Percentiles rank a stretch among this genome's conserved stretches.
Evolutionary conservation across 2,113 vertebrate genomes (phyloP).

Genomic region (Silurus asotus): DNA sequence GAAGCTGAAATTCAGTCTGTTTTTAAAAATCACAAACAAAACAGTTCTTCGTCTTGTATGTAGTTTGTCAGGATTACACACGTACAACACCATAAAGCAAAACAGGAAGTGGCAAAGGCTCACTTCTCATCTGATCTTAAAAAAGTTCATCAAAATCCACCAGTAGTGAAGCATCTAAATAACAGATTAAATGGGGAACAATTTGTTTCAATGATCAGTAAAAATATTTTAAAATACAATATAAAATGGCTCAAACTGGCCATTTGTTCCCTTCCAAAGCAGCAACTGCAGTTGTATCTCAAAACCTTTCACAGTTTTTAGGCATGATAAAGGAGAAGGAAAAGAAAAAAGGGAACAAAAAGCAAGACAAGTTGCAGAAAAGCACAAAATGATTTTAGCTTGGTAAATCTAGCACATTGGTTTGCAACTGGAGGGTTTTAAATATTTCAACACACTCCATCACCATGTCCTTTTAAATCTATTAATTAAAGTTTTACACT

Average conservation of each 20-base stretch:
- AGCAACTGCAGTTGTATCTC: neutral
- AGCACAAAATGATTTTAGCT: neutral
- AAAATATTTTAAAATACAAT: neutral
- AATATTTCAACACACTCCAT: neutral
- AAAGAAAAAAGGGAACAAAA: conserved; percentile 19
- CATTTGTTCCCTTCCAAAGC: neutral
- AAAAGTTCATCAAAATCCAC: neutral
- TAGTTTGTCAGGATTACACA: neutral
- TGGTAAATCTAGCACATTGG: neutral
- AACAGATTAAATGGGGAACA: neutral
- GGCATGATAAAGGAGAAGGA: neutral
- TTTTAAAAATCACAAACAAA: neutral
- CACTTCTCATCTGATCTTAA: neutral
- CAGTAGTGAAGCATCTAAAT: neutral
- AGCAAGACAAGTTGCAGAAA: neutral
- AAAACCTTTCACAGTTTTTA: conserved; percentile 20
- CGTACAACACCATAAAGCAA: neutral
- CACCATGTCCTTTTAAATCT: neutral
- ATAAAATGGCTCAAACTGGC: neutral
- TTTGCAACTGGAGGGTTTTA: neutral
- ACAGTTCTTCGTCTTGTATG: no score
- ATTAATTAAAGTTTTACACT: neutral
- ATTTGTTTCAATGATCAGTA: neutral
- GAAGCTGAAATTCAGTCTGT: neutral
- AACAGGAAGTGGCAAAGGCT: conserved; percentile 16